Evolutionary conservation across 2,797 vertebrate genomes (phyloP).

Genomic region (Phataginus tetradactyla): DNA sequence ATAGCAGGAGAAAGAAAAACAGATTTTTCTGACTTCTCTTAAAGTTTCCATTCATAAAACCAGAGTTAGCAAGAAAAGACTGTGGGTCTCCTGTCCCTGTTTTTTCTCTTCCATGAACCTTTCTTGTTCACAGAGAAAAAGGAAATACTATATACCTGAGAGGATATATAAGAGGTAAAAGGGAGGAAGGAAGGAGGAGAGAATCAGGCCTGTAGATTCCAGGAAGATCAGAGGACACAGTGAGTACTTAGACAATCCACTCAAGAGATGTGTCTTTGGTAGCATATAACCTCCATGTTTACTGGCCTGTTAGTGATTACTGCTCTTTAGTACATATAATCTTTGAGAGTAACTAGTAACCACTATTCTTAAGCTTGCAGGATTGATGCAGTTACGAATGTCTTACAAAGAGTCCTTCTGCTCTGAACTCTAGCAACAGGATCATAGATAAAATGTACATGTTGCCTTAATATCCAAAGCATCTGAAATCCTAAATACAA

Average conservation of each 20-base stretch:
- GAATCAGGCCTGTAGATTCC: neutral
- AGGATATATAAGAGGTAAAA: neutral
- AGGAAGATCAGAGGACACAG: constrained; percentile 3
- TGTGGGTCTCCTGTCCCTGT: neutral
- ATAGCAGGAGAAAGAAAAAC: constrained; percentile 73
- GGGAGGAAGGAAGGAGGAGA: no score
- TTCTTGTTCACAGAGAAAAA: constrained; percentile 54
- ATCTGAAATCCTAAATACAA: neutral
- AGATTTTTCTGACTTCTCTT: constrained; percentile 66
- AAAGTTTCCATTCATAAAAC: constrained; percentile 71
- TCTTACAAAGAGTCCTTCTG: neutral
- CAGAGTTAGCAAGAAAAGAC: constrained; percentile 65
- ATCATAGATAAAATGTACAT: neutral
- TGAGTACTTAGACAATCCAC: neutral
- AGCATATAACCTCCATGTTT: neutral
- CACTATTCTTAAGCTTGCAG: neutral
- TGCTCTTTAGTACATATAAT: neutral
- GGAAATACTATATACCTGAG: neutral
- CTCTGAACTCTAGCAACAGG: neutral
- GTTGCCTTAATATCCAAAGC: neutral
- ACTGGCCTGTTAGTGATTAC: neutral
- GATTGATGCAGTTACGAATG: neutral
- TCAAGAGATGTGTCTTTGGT: neutral
- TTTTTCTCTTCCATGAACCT: neutral
- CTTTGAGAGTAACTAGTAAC: neutral